Conservation (phyloP, 2,113 vertebrate genomes). For the Bettongia penicillata region DNA sequence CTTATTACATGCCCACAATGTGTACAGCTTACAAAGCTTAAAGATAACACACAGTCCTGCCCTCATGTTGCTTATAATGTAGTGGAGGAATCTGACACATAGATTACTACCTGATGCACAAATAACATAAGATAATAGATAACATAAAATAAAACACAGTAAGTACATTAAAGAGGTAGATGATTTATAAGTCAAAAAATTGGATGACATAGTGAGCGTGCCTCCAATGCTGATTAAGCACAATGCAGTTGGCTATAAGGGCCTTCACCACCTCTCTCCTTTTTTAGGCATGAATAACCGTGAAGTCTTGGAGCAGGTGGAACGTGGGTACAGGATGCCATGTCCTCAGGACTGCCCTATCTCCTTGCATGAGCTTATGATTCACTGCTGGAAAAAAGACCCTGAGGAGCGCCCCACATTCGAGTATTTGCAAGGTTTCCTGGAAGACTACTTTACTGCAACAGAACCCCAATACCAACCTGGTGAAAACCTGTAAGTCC, state of each 20-base stretch:
- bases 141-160: neutral
- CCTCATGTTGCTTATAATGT: neutral
- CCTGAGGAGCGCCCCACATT: constrained; percentile 98
- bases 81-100: neutral
- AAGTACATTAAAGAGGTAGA: no score
- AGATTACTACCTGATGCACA: neutral
- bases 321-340: constrained; percentile 97
- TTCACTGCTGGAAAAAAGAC: constrained; percentile 99
- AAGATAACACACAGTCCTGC: neutral
- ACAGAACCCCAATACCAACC: constrained; percentile 99
- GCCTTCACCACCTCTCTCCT: constrained; percentile 36
- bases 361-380: constrained; percentile 98
- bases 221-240: neutral
- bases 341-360: constrained; percentile 96
- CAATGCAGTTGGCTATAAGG: neutral
- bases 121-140: neutral
- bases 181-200: neutral
- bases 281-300: constrained; percentile 97
- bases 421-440: constrained; percentile 98
- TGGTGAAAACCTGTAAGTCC: constrained; percentile 95
- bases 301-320: constrained; percentile 98
- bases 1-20: neutral
- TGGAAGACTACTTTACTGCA: constrained; percentile 99
- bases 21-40: neutral
- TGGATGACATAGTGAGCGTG: neutral